Base-by-base conservation (phyloP, 1,140 invertebrate genomes). In the Drosophila neocordata region DNA sequence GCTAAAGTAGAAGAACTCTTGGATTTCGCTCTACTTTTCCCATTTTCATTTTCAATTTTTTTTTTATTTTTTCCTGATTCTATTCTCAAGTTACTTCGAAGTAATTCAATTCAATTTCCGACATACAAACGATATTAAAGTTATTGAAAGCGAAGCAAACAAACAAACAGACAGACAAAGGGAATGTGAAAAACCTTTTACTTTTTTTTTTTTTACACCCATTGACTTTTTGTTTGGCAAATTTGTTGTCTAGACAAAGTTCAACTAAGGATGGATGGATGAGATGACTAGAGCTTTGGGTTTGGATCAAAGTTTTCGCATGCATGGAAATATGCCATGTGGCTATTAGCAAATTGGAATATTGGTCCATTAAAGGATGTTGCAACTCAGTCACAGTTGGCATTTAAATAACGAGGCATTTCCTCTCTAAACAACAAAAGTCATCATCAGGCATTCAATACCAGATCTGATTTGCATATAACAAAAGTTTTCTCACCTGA, bases 341-440 rank as follows among this genome's bases (percentile, higher is more conserved):
- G 78, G 78, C 73, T 81, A 77, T 81, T 81, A 81, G 69, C 65
- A 81, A 81, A 81, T 81, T 81, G 78, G 67, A 81, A 81, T 74
- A 15, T 57, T 56, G 65, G 78, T 69, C 78, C 60, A 73, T 77
- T 81, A 31, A 64, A 65, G 65, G 37, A 61, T 53, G 51, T 18
- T 56, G 53, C 53, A 56, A 56, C 55, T 37, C 44, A 41, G 60
- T 37, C 62, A 22, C 61, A 24, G 44, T 59, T 67, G 68, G 53
- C 53, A 65, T 61, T 53, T 72, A 60, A 48, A 41, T 73, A 63
- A 79, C 64, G 48, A 69, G 62, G 12, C 20, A 44, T 55, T 52
- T 52, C 37, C 64, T 65, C 55, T 64, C 61, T 24, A 31, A 59
- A 62, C 48, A 59, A 62, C 48, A 52, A 73, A 59, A 60, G 35